A percentile compares a stretch with the other conserved stretches of the same genome.
Evolutionary conservation across 2,797 vertebrate genomes (phyloP).

Genomic region (Sylvilagus floridanus): DNA sequence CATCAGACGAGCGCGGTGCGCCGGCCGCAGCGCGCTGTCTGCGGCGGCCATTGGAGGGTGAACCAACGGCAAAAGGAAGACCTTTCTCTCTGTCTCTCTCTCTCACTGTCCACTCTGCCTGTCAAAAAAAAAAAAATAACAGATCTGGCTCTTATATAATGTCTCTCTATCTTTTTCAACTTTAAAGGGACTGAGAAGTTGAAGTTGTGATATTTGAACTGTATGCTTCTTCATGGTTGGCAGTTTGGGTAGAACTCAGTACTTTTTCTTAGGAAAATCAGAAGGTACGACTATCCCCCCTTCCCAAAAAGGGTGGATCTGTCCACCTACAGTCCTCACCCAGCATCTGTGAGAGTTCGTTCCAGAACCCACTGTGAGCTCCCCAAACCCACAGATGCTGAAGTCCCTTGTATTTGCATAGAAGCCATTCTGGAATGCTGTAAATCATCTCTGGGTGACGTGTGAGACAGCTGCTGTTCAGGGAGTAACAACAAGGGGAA

Average conservation of each 20-base stretch:
- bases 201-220: background rate
- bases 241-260: background rate
- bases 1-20: too few relatives aligned
- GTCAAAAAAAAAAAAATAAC: too few relatives aligned
- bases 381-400: background rate
- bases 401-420: background rate
- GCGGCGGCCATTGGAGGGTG: too few relatives aligned
- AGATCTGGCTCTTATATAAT: background rate
- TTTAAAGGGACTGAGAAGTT: background rate
- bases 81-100: too few relatives aligned
- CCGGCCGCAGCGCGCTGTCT: too few relatives aligned
- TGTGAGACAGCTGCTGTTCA: background rate
- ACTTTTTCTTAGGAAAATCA: constrained; percentile 24
- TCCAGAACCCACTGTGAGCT: too few relatives aligned
- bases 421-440: background rate
- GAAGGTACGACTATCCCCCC: background rate
- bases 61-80: too few relatives aligned
- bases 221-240: background rate
- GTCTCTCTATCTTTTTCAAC: background rate
- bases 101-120: too few relatives aligned
- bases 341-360: background rate
- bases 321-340: rapidly evolving
- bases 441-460: background rate
- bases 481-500: background rate
- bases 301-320: background rate